Evolutionary conservation across 1,140 invertebrate genomes (phyloP).

Genomic region (Latrodectus geometricus): DNA sequence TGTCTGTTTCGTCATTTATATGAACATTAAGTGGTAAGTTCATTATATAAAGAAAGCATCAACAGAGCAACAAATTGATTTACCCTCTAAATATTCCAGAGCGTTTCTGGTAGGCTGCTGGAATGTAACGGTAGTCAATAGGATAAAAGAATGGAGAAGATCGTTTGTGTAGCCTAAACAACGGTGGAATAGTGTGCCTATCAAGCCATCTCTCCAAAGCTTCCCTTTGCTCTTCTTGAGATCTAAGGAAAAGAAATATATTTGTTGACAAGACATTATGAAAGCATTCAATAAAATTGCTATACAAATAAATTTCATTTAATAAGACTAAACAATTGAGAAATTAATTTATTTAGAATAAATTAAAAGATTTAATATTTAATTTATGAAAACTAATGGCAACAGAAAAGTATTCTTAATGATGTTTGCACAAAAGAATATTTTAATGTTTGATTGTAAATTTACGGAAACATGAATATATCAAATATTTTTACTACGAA

Average conservation of each 20-base stretch:
- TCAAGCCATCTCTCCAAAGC: conserved; percentile 27
- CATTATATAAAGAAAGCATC: background rate
- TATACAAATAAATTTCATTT: too few species aligned
- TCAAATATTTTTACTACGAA: too few species aligned
- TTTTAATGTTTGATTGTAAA: too few species aligned
- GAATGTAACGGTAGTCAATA: conserved; percentile 52
- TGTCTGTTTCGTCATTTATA: background rate
- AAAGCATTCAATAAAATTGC: too few species aligned
- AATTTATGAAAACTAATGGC: too few species aligned
- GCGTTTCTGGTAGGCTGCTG: conserved; percentile 46
- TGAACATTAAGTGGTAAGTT: background rate
- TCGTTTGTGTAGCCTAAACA: conserved; percentile 31
- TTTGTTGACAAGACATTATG: too few species aligned
- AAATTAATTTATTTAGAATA: too few species aligned
- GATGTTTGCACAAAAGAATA: too few species aligned
- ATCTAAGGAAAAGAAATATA: background rate
- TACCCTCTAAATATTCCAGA: conserved; percentile 32
- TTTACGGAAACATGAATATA: too few species aligned
- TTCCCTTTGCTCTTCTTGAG: conserved; percentile 22
- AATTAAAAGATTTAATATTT: too few species aligned
- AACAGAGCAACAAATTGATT: background rate
- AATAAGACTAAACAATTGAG: too few species aligned
- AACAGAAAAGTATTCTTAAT: too few species aligned
- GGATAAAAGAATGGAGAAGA: conserved; percentile 54
- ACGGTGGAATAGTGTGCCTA: conserved; percentile 32